A percentile compares a stretch with the other conserved stretches of the same genome.
phyloP scores from a whole-genome alignment of 2,797 vertebrate species.

The Peromyscus aztecus region DNA sequence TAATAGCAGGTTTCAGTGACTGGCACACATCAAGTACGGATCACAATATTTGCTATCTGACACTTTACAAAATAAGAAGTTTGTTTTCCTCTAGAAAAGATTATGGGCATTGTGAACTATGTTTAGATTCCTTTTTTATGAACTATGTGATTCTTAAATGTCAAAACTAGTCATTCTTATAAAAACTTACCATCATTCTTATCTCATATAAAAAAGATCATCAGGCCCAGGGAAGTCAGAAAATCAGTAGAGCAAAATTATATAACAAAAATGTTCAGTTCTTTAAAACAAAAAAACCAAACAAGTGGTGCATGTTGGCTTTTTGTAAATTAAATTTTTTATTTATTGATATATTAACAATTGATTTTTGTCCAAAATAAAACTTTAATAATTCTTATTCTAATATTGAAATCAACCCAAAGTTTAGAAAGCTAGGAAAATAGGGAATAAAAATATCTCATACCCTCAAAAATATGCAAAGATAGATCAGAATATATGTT shows the following conservation, averaged over 20 bases:
- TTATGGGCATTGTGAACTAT: neutral
- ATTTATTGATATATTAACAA: neutral
- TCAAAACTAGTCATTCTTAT: neutral
- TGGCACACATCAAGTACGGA: neutral
- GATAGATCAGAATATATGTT: neutral
- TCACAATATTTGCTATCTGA: neutral
- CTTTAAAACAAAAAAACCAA: neutral
- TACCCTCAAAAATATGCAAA: neutral
- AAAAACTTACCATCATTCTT: neutral
- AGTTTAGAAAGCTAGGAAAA: neutral
- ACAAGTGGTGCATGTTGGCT: neutral
- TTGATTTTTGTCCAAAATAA: neutral
- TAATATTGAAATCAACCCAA: slow-evolving; percentile 18
- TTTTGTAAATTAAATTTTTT: neutral
- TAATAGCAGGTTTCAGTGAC: neutral
- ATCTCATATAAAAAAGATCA: neutral
- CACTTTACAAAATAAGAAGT: neutral
- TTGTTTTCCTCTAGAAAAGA: neutral
- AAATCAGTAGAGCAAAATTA: neutral
- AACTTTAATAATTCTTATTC: neutral
- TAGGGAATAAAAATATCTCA: neutral
- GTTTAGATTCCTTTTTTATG: neutral
- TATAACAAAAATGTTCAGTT: neutral
- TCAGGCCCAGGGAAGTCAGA: neutral
- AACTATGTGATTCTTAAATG: neutral